These are phyloP conservation scores for Catamblyrhynchus diadema DNA, from an alignment of 2,797 vertebrate species.

Conservation along the genomic window DNA sequence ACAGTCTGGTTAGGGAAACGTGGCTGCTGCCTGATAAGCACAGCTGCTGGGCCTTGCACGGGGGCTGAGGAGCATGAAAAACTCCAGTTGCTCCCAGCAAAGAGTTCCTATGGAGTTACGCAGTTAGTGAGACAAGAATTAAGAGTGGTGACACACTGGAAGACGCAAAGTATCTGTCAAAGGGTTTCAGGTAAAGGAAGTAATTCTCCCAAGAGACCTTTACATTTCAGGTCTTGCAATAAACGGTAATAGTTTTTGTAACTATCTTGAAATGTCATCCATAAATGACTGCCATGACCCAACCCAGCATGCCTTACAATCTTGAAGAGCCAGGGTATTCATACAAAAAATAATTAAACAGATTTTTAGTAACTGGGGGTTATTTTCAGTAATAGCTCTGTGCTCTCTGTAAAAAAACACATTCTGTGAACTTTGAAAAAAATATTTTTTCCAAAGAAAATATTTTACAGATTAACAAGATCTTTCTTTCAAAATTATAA, in stretches of 20 bases:
- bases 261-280: neutral
- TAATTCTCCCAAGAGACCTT: neutral
- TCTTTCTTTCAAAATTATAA: neutral
- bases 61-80: neutral
- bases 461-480: neutral
- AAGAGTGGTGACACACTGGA: neutral
- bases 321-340: neutral
- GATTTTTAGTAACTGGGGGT: neutral
- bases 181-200: neutral
- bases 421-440: neutral
- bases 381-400: neutral
- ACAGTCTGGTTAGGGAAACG: accelerated
- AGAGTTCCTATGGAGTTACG: accelerated
- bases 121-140: neutral
- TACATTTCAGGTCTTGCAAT: neutral
- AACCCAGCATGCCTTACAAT: neutral
- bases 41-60: neutral
- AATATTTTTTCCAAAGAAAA: neutral
- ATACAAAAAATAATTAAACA: neutral
- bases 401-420: neutral
- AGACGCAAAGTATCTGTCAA: neutral
- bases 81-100: neutral
- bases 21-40: neutral
- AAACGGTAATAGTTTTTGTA: neutral
- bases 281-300: neutral